phyloP scores from a whole-genome alignment of 2,113 vertebrate genomes.

The Proteles cristata region DNA sequence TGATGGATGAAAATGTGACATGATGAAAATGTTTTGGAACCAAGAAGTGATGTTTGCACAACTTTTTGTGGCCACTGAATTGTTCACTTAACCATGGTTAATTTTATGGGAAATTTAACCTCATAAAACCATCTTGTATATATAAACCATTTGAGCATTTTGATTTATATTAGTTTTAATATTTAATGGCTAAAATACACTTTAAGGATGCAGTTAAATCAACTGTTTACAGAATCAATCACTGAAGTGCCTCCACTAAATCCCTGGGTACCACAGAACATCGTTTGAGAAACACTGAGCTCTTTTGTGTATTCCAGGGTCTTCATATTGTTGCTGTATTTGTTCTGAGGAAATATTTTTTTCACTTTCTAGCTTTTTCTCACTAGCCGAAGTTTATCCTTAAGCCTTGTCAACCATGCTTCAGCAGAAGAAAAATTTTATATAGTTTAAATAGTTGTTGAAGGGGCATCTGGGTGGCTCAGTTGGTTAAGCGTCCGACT shows the following conservation, averaged over 20 bases:
- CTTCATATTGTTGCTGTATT: not conserved
- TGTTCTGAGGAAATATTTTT: conserved; percentile 26
- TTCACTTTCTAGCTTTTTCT: conserved; percentile 28
- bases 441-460: not conserved
- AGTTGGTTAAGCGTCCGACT: too few species aligned
- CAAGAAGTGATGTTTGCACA: not conserved
- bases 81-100: not conserved
- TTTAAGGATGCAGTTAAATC: not conserved
- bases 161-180: not conserved
- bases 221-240: not conserved
- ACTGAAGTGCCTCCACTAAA: not conserved
- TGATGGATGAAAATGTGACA: not conserved
- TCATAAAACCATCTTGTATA: not conserved
- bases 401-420: not conserved
- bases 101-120: not conserved
- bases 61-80: not conserved
- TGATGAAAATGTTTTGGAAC: not conserved
- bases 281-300: not conserved
- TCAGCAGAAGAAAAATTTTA: not conserved
- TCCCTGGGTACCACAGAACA: not conserved
- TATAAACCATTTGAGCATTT: not conserved
- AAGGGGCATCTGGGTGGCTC: not conserved
- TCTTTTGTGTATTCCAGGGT: not conserved
- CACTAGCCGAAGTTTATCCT: not conserved
- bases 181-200: conserved; percentile 8